A percentile compares a stretch with the other conserved stretches of the same genome.
These are phyloP conservation scores for Hydrozoanthus gracilis DNA, from an alignment of 92 coral and sea anemone species.

Conservation along the genomic window DNA sequence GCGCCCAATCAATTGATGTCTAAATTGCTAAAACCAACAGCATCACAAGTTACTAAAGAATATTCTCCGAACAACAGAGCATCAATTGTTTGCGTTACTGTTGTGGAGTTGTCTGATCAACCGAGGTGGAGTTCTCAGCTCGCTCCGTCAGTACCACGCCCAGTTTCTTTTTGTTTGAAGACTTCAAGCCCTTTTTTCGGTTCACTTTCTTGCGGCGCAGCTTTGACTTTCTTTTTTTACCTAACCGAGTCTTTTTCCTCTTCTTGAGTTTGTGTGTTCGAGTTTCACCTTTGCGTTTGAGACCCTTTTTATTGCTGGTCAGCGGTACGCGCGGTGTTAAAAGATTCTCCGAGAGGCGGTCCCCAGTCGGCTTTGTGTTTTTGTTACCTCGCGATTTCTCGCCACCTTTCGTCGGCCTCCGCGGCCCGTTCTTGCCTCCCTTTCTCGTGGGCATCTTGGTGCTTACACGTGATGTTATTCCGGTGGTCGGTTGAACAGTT, in stretches of 20 bases:
- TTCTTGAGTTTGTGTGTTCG: background rate
- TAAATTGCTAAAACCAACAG: no score
- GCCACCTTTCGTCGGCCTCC: background rate
- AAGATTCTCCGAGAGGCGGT: background rate
- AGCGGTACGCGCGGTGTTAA: background rate
- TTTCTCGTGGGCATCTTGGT: background rate
- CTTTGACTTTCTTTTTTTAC: slow-evolving; percentile 28
- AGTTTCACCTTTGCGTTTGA: background rate
- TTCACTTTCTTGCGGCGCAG: slow-evolving; percentile 29
- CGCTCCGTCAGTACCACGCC: background rate
- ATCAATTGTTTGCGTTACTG: no score
- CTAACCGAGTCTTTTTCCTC: slow-evolving; percentile 20
- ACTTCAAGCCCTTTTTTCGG: slow-evolving; percentile 8
- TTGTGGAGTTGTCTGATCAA: no score
- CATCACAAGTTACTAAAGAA: no score
- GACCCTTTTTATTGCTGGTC: background rate
- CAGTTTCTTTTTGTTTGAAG: background rate
- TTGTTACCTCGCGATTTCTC: background rate
- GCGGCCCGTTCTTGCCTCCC: background rate
- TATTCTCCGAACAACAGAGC: no score
- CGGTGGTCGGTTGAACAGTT: slow-evolving; percentile 4
- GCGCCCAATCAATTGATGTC: no score
- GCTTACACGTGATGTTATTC: background rate
- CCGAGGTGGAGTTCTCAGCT: no score
- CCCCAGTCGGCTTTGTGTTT: slow-evolving; percentile 11